phyloP scores from a whole-genome alignment of 1,140 invertebrate genomes.

The Drosophila navojoa region DNA sequence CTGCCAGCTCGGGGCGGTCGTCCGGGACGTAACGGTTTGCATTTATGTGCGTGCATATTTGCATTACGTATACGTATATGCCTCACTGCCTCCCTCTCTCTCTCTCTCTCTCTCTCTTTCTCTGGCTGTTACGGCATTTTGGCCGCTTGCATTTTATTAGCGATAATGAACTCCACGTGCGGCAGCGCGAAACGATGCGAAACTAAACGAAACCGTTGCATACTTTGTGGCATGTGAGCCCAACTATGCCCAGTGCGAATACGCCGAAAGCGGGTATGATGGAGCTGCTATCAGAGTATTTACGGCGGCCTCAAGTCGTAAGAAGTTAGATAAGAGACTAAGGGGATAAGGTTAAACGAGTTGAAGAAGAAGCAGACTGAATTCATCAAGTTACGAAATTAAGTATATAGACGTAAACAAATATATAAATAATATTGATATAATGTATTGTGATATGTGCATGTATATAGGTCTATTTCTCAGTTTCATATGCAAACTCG shows the following conservation, averaged over 20 bases:
- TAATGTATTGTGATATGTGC: too few relatives aligned
- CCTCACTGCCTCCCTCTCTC: too few relatives aligned
- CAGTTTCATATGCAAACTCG: too few relatives aligned
- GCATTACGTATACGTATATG: slow-evolving; percentile 13
- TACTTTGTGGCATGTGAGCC: slow-evolving; percentile 25
- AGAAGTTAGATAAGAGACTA: too few relatives aligned
- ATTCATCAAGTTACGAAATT: too few relatives aligned
- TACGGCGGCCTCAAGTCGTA: background rate
- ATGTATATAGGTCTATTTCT: too few relatives aligned
- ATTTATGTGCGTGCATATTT: slow-evolving; percentile 17
- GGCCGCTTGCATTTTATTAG: slow-evolving; percentile 52
- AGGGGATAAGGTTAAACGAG: too few relatives aligned
- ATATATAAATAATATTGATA: too few relatives aligned
- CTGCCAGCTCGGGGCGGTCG: background rate
- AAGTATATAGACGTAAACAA: too few relatives aligned
- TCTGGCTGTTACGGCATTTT: slow-evolving; percentile 20
- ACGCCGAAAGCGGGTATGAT: too few relatives aligned
- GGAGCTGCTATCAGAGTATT: background rate
- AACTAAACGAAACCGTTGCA: slow-evolving; percentile 42
- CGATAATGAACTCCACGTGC: slow-evolving; percentile 75
- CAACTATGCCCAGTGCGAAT: background rate
- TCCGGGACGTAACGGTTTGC: slow-evolving; percentile 13
- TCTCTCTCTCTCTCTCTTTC: too few relatives aligned
- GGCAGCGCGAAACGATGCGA: slow-evolving; percentile 28
- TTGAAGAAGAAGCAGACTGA: background rate